Evolutionary conservation across 2,888 invertebrate species (phyloP), one percentile per base, ranked within the genome.

Genomic region (Tortrix viridana): DNA sequence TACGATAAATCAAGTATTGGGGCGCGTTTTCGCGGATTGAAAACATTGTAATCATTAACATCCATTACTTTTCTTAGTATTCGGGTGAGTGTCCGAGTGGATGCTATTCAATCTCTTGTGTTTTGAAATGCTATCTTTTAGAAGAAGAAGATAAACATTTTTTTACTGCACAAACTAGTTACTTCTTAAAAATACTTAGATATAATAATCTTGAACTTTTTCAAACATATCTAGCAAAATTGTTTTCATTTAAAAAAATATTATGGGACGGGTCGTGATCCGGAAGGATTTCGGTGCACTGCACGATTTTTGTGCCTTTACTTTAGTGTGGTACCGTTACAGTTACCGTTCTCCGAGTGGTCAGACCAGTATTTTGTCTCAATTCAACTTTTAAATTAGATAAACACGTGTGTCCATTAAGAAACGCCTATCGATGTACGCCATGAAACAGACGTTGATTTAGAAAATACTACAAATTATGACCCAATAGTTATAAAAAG

Each of bases 281-380:
- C 75, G 71, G 79, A 72, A 79, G 80, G 76, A 80, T 82, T 84
- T 82, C 82, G 80, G 74, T 74, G 74, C 76, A 75, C 71, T 85
- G 84, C 85, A 85, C 86, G 88, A 89, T 81, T 88, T 90, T 89
- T 82, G 80, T 82, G 74, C 74, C 74, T 79, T 71, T 53, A 47
- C 50, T 62, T 62, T 50, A 26, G 47, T n/a, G n/a, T n/a, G 59
- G 76, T 80, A 87, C 90, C 89, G 90, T 91, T 90, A 90, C 77
- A 73, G 82, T 84, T 89, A 89, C 90, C 89, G 90, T 91, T 91
- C 82, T 78, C 78, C 82, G 77, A 86, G 84, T 89, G 81, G 88
- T 86, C 86, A 80, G 86, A 90, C 90, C 84, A 85, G 89, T 89
- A 89, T 89, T 87, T 82, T 80, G 80, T 82, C 77, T 84, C 77